Percentiles rank a stretch among this genome's conserved stretches.
Conservation (phyloP, 2,113 vertebrate genomes). For the Scytalopus superciliaris region DNA sequence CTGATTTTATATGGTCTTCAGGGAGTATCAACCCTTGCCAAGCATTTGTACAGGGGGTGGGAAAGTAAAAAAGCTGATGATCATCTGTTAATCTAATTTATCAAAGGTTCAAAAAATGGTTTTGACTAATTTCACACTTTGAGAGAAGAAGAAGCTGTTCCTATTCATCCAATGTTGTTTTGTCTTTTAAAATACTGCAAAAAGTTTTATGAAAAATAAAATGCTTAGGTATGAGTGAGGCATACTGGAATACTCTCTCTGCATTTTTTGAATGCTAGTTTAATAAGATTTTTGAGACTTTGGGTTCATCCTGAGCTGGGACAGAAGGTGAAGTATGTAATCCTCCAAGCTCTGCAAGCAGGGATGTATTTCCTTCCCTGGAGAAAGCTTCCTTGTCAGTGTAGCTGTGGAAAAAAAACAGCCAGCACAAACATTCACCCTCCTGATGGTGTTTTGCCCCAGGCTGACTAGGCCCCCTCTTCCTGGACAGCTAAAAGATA, state of each 20-base stretch:
- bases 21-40: background rate
- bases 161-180: background rate
- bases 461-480: background rate
- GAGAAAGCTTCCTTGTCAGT: background rate
- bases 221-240: background rate
- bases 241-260: background rate
- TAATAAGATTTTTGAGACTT: background rate
- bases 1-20: background rate
- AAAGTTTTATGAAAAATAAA: background rate
- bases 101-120: background rate
- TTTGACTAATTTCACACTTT: background rate
- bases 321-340: background rate
- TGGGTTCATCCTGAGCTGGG: background rate
- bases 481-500: background rate
- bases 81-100: background rate
- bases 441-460: background rate
- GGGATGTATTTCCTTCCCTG: background rate
- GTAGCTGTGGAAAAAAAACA: background rate
- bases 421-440: background rate
- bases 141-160: background rate
- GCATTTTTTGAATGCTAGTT: background rate
- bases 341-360: background rate
- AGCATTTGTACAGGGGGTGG: background rate
- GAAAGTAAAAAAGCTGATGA: background rate
- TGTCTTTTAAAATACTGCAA: background rate